Percentiles rank a stretch among this genome's conserved stretches.
Conservation (phyloP, 2,888 invertebrate species). For the Drosophila silvestris region DNA sequence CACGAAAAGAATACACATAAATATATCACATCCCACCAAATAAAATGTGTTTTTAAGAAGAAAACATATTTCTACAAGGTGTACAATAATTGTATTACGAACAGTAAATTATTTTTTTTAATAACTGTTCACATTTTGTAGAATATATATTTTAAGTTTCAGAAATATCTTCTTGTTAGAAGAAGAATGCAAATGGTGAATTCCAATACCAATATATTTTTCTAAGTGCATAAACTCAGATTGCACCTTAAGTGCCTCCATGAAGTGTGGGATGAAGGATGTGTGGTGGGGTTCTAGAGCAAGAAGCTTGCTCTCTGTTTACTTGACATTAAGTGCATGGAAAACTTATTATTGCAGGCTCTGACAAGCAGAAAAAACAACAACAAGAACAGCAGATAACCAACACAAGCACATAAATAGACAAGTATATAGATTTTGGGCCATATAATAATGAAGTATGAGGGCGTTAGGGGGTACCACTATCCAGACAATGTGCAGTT, state of each 20-base stretch:
- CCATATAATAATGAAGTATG: conserved; percentile 62
- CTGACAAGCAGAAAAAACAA: conserved; percentile 75
- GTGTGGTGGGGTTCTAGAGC: not conserved
- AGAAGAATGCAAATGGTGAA: not conserved
- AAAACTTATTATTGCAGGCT: conserved; percentile 79
- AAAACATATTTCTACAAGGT: not conserved
- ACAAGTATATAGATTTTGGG: conserved; percentile 57
- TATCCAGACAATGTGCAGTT: conserved; percentile 11
- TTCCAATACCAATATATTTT: not conserved
- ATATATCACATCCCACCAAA: too few relatives aligned
- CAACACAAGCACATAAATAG: conserved; percentile 34
- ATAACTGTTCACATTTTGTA: too few relatives aligned
- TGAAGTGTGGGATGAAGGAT: not conserved
- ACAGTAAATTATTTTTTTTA: not conserved
- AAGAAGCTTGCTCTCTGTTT: conserved; percentile 60
- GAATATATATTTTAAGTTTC: not conserved
- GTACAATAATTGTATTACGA: not conserved
- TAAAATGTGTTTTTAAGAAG: not conserved
- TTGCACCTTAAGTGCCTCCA: conserved; percentile 51
- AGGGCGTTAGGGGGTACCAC: conserved; percentile 4
- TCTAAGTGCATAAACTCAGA: conserved; percentile 23
- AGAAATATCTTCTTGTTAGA: not conserved
- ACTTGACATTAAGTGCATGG: conserved; percentile 80
- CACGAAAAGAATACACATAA: conserved; percentile 12
- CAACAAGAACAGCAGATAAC: conserved; percentile 26